These are phyloP conservation scores for Stichopus horrens DNA, from an alignment of 53 echinoderm and acorn worm genomes.

Conservation along the genomic window DNA sequence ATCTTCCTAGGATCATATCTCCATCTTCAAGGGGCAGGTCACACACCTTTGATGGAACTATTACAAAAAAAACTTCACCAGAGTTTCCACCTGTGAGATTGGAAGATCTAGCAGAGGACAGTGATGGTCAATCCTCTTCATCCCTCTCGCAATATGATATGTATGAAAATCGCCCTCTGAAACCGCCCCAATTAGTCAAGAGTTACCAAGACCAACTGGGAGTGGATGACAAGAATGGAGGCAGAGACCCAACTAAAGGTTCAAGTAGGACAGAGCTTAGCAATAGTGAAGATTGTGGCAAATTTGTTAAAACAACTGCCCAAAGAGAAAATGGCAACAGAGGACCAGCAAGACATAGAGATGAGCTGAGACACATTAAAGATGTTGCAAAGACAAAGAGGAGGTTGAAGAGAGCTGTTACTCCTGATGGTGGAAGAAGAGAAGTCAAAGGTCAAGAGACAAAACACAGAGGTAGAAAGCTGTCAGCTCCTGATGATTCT, in stretches of 20 bases:
- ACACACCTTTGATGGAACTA: conserved; percentile 37
- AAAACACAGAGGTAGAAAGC: conserved; percentile 5
- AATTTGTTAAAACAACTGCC: not conserved
- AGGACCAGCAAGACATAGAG: not conserved
- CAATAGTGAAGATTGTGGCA: not conserved
- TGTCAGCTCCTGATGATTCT: not conserved
- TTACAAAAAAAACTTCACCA: conserved; percentile 6
- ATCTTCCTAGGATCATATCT: conserved; percentile 30
- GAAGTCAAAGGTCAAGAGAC: conserved; percentile 32
- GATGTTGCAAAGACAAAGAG: conserved; percentile 71
- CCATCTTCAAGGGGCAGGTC: conserved; percentile 24
- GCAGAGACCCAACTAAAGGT: conserved; percentile 21
- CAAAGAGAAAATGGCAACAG: not conserved
- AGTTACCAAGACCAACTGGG: conserved; percentile 12
- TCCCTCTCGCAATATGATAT: conserved; percentile 62
- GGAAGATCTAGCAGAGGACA: conserved; percentile 38
- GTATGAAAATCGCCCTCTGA: conserved; percentile 78
- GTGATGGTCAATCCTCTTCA: not conserved
- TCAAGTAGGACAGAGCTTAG: not conserved
- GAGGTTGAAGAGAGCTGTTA: conserved; percentile 34
- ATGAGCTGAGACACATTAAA: conserved; percentile 71
- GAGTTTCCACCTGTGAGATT: not conserved
- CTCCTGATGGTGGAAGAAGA: conserved; percentile 44
- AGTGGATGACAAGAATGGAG: not conserved
- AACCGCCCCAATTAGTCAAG: conserved; percentile 55